phyloP scores from a whole-genome alignment of 2,888 invertebrate genomes.

The Bellardia pandia region DNA sequence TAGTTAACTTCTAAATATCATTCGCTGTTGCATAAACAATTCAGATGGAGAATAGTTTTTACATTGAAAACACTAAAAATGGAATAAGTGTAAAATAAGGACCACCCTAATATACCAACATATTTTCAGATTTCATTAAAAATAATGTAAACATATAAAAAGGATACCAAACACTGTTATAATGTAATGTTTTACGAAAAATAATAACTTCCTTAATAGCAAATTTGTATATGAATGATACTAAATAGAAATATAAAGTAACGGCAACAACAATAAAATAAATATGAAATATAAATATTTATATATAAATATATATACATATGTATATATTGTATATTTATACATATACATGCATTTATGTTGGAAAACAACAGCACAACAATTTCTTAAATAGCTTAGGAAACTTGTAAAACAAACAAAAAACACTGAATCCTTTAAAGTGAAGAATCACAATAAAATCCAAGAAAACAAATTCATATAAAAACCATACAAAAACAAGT shows the following conservation, averaged over 20 bases:
- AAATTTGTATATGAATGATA: constrained; percentile 42
- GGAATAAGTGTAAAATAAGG: no score
- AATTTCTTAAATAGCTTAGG: constrained; percentile 30
- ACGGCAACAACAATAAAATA: constrained; percentile 33
- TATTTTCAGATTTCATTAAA: neutral
- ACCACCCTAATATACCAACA: neutral
- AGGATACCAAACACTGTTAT: constrained; percentile 35
- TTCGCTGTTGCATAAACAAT: no score
- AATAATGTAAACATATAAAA: constrained; percentile 14
- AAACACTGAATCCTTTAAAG: constrained; percentile 14
- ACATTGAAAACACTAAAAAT: no score
- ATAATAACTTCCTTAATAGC: constrained; percentile 67
- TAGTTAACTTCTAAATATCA: no score
- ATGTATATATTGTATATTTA: no score
- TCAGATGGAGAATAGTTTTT: no score
- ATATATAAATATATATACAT: neutral
- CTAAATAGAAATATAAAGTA: constrained; percentile 28
- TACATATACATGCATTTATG: neutral
- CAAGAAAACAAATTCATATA: neutral
- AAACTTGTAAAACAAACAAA: constrained; percentile 11
- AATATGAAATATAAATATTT: constrained; percentile 1
- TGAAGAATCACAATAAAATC: constrained; percentile 1
- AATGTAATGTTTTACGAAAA: constrained; percentile 55
- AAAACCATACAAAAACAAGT: neutral
- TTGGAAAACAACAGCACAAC: neutral